Evolutionary conservation across 2,113 vertebrate genomes (phyloP).

Genomic region (Tychaedon coryphoeus): DNA sequence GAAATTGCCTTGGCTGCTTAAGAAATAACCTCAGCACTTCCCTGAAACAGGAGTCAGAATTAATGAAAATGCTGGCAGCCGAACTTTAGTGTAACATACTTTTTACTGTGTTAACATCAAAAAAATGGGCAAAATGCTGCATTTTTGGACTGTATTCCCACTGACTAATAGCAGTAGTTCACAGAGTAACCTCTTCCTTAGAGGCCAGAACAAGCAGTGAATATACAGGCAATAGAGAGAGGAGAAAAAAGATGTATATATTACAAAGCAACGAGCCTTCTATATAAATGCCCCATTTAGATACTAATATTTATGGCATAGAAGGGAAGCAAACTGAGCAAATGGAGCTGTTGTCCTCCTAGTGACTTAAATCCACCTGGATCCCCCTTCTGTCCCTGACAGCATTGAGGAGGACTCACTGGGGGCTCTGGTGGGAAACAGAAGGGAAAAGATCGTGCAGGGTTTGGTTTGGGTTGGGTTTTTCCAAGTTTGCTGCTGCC

Average conservation of each 20-base stretch:
- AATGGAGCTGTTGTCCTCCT: background rate
- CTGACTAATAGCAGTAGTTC: background rate
- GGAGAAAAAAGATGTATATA: background rate
- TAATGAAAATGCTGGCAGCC: constrained; percentile 8
- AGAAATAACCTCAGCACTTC: background rate
- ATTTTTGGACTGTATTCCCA: background rate
- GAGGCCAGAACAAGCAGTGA: background rate
- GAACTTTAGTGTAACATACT: background rate
- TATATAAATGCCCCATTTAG: background rate
- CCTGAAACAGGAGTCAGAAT: background rate
- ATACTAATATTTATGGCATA: background rate
- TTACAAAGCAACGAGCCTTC: background rate
- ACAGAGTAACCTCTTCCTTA: background rate
- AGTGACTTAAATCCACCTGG: background rate
- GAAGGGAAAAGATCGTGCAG: background rate
- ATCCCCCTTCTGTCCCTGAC: background rate
- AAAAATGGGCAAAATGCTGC: background rate
- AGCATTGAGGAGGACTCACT: background rate
- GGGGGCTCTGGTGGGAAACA: background rate
- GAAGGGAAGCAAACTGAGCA: background rate
- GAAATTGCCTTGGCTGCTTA: background rate
- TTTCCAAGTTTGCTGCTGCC: background rate
- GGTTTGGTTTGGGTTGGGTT: background rate
- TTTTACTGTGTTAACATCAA: background rate
- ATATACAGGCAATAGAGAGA: background rate